These are phyloP conservation scores for Drosophila crucigera DNA, from an alignment of 2,888 invertebrate species.

Conservation along the genomic window DNA sequence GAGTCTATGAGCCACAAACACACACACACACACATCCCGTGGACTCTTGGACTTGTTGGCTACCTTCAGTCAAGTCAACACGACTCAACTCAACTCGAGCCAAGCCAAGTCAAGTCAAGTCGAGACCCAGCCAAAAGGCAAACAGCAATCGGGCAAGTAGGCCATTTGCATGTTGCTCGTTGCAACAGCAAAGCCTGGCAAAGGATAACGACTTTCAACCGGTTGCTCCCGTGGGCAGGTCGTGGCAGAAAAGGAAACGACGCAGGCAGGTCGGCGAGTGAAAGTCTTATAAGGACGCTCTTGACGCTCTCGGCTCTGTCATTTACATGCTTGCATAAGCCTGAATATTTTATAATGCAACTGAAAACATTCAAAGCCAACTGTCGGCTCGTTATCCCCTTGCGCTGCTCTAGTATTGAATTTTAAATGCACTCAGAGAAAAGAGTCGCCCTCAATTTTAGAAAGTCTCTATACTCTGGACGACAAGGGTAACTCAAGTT, in stretches of 20 bases:
- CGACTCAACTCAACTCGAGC: conserved; percentile 29
- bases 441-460: not conserved
- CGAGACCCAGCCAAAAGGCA: conserved; percentile 31
- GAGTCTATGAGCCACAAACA: not conserved
- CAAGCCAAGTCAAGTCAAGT: conserved; percentile 57
- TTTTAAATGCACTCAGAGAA: conserved; percentile 53
- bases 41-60: conserved; percentile 41
- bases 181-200: conserved; percentile 1
- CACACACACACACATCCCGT: not conserved
- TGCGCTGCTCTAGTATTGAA: conserved; percentile 62
- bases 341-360: conserved; percentile 72
- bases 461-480: not conserved
- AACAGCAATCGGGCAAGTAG: conserved; percentile 59
- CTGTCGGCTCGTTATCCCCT: conserved; percentile 65
- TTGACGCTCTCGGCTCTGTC: conserved; percentile 44
- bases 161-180: conserved; percentile 66
- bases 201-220: conserved; percentile 57
- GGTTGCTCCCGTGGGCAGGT: conserved; percentile 66
- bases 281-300: conserved; percentile 63
- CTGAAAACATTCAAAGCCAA: conserved; percentile 43
- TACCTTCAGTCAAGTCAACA: conserved; percentile 47
- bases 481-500: too few relatives aligned
- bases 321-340: conserved; percentile 80
- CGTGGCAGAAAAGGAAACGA: not conserved
- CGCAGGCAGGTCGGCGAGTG: conserved; percentile 34